A percentile compares a stretch with the other conserved stretches of the same genome.
Evolutionary conservation across 2,888 invertebrate genomes (phyloP).

Genomic region (Amiota minor): DNA sequence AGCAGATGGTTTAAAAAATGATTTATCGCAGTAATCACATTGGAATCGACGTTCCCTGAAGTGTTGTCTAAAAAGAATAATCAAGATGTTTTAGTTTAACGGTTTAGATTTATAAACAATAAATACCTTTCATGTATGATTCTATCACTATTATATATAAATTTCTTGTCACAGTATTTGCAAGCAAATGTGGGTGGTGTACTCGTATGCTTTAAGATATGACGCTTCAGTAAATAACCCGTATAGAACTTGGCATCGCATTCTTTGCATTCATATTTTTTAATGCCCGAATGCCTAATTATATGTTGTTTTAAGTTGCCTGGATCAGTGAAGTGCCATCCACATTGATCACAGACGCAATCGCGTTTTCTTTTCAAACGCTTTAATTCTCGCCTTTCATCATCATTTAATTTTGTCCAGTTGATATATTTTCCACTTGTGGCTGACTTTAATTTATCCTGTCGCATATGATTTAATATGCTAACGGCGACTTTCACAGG

Average conservation of each 20-base stretch:
- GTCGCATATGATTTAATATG: neutral
- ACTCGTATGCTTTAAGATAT: conserved; percentile 46
- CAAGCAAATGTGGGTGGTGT: conserved; percentile 48
- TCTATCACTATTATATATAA: conserved; percentile 46
- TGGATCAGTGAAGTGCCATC: conserved; percentile 56
- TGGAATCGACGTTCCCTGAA: neutral
- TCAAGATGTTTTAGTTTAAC: no score
- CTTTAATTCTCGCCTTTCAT: neutral
- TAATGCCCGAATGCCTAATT: conserved; percentile 52
- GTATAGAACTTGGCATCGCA: conserved; percentile 56
- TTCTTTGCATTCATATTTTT: conserved; percentile 49
- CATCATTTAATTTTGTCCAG: neutral
- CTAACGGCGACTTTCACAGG: neutral
- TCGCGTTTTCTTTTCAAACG: conserved; percentile 58
- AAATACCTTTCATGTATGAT: conserved; percentile 7
- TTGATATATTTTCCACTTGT: neutral
- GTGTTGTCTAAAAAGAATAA: neutral
- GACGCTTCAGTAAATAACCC: conserved; percentile 53
- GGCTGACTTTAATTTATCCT: neutral
- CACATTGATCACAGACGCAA: conserved; percentile 57
- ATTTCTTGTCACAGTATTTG: conserved; percentile 50
- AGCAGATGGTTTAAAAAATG: no score
- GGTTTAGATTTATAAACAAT: no score
- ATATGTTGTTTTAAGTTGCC: conserved; percentile 59
- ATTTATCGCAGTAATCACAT: neutral